Percentiles rank a stretch among this genome's conserved stretches.
Conservation (phyloP, 2,797 vertebrate genomes). For the Momotus momota region DNA sequence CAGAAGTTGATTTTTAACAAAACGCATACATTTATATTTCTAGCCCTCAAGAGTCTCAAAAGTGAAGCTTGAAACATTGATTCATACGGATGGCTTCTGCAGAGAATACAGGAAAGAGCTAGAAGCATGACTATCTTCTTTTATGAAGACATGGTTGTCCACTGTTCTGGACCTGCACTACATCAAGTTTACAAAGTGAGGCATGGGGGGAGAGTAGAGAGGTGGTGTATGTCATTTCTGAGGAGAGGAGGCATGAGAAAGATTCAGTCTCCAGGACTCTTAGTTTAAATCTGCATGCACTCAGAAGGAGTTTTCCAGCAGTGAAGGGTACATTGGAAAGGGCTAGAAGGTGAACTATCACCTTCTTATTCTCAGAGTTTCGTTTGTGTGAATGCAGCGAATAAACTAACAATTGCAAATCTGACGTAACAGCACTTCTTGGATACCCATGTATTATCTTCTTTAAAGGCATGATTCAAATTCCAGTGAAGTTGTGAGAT, state of each 20-base stretch:
- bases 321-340: not conserved
- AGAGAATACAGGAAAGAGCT: not conserved
- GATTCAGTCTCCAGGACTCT: not conserved
- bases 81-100: not conserved
- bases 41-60: not conserved
- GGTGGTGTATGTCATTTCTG: not conserved
- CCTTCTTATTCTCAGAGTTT: not conserved
- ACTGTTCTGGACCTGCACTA: not conserved
- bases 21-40: not conserved
- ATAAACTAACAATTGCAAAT: not conserved
- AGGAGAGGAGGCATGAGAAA: not conserved
- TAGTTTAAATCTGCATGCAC: not conserved
- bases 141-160: not conserved
- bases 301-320: not conserved
- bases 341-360: not conserved
- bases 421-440: not conserved
- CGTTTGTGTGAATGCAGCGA: not conserved
- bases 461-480: not conserved
- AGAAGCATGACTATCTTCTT: not conserved
- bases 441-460: not conserved
- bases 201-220: not conserved
- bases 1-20: not conserved
- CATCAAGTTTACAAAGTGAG: not conserved
- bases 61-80: not conserved
- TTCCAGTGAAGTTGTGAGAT: not conserved